Base-by-base conservation (phyloP, 2,888 invertebrate species). In the Melipona bicolor region DNA sequence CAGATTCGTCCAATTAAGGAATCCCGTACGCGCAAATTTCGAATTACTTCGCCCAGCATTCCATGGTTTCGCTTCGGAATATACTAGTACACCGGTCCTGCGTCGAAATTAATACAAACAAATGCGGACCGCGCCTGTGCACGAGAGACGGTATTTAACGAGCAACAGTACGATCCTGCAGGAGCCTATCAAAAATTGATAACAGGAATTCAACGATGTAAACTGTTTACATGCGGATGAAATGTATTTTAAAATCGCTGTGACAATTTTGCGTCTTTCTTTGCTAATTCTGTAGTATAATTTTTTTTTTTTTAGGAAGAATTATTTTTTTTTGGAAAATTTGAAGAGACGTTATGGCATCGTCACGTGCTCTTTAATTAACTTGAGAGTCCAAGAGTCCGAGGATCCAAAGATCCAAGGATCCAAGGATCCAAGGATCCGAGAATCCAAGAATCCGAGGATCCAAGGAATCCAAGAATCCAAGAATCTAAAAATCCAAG, bases 1-100 rank as follows among this genome's bases (percentile, higher is more conserved):
- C 50, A 75, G 68, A 79, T 79, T 77, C 59, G 59, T 76, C 61
- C 86, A 86, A 88, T 88, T 88, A 88, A 76, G 79, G 54, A 77
- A 78, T 69, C 75, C 70, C 82, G 77, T 77, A 77, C 77, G 73
- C 71, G 78, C 77, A 81, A 82, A 88, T 86, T 88, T 84, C 78
- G 70, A 82, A 88, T 88, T 88, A 79, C 82, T 82, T 75, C 77
- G 27, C 65, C 54, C 74, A 70, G 77, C 81, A 77, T 79, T 32
- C 61, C 59, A 62, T 65, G 84, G 80, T 86, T 88, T 75, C 81
- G 27, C 71, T 32, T 61, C 56, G 68, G 59, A 79, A 79, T 84
- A 84, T 87, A 89, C 87, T 89, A 21, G 11, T 27, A 9, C 71
- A 9, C 62, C 54, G 59, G 43, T 17, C 64, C 62, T 74, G 75